A percentile compares a stretch with the other conserved stretches of the same genome.
Conservation (phyloP, 2,113 vertebrate genomes). For the Mormyrus lacerda region DNA sequence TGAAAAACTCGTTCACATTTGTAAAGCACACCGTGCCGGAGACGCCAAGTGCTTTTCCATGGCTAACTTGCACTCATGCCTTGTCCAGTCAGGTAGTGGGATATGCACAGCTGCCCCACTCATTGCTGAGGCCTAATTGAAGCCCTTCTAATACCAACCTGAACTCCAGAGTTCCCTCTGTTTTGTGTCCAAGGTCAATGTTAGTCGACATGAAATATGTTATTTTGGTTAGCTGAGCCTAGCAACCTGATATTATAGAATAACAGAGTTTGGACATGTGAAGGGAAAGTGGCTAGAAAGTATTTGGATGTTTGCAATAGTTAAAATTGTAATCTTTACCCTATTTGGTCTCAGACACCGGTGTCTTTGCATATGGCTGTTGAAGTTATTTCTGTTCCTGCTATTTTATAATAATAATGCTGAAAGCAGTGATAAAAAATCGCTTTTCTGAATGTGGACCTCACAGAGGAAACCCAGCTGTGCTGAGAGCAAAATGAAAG, state of each 20-base stretch:
- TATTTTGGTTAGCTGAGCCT: constrained; percentile 56
- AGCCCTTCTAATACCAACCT: constrained; percentile 38
- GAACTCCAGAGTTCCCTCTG: constrained; percentile 39
- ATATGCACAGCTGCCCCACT: constrained; percentile 27
- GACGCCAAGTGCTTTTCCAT: neutral
- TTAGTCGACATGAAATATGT: constrained; percentile 59
- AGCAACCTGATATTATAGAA: constrained; percentile 56
- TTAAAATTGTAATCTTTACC: constrained; percentile 53
- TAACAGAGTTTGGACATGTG: constrained; percentile 45
- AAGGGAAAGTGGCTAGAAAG: constrained; percentile 40
- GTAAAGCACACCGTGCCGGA: neutral
- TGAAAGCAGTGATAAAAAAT: constrained; percentile 28
- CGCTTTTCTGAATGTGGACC: constrained; percentile 32
- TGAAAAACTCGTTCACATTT: neutral
- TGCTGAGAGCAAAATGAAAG: constrained; percentile 23
- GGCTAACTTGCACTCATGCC: neutral
- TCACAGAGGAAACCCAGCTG: constrained; percentile 41
- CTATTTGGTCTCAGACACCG: constrained; percentile 41
- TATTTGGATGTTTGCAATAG: constrained; percentile 51
- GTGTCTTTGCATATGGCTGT: constrained; percentile 32
- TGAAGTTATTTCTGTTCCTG: constrained; percentile 49
- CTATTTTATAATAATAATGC: constrained; percentile 52
- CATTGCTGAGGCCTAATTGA: constrained; percentile 27
- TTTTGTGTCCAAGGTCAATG: constrained; percentile 53
- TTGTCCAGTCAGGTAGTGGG: constrained; percentile 12